These are phyloP conservation scores for Cheilosia impressa DNA, from an alignment of 2,888 invertebrate genomes.

Conservation along the genomic window DNA sequence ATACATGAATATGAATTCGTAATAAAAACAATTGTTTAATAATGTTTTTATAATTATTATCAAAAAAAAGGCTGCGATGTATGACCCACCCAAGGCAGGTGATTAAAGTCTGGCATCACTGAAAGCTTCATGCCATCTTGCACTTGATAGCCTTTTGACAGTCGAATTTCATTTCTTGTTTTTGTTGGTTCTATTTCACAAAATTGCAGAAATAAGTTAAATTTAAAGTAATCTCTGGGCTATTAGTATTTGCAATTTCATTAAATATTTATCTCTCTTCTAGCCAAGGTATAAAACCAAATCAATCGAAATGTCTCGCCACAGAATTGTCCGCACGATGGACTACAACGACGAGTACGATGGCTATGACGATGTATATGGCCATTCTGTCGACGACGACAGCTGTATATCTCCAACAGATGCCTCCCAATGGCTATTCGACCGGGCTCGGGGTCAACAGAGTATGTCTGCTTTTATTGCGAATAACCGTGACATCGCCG, in stretches of 20 bases:
- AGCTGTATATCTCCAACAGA: conserved; percentile 95
- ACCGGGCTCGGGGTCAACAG: conserved; percentile 89
- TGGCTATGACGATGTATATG: conserved; percentile 93
- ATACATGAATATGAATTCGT: no score
- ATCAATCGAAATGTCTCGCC: conserved; percentile 89
- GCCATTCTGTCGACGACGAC: conserved; percentile 97
- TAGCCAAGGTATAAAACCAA: conserved; percentile 14
- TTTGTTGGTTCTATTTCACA: conserved; percentile 48
- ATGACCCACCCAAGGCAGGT: no score
- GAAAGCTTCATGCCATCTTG: neutral
- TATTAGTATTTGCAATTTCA: neutral
- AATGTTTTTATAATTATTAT: no score
- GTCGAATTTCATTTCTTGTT: conserved; percentile 34
- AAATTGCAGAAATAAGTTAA: conserved; percentile 29
- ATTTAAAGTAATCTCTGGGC: conserved; percentile 31
- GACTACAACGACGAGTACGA: conserved; percentile 96
- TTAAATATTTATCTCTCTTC: neutral
- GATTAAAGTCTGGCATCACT: conserved; percentile 45
- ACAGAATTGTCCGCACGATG: conserved; percentile 92
- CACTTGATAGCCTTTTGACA: conserved; percentile 28
- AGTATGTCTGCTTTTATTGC: conserved; percentile 90
- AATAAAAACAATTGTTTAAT: no score
- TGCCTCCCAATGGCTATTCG: conserved; percentile 92
- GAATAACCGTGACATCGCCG: conserved; percentile 87
- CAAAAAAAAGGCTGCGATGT: no score